These are phyloP conservation scores for Morus bassanus DNA, from an alignment of 2,797 vertebrate genomes.

Conservation along the genomic window DNA sequence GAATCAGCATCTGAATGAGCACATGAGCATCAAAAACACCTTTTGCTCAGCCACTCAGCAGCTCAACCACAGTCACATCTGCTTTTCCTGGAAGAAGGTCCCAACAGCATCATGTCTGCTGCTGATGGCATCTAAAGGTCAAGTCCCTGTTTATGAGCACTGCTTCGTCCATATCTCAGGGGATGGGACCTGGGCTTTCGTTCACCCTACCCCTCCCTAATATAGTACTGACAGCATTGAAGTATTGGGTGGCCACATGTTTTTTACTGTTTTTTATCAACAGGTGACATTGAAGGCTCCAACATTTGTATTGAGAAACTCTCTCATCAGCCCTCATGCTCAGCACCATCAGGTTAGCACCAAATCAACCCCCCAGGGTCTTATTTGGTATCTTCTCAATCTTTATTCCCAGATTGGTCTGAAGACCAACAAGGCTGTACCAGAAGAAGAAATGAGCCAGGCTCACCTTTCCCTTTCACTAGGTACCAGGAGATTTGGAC, in stretches of 20 bases:
- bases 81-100: not conserved
- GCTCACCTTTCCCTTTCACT: not conserved
- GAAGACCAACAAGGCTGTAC: not conserved
- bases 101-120: not conserved
- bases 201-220: not conserved
- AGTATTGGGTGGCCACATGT: not conserved
- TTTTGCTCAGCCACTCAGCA: not conserved
- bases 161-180: rapidly evolving
- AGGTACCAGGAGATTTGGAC: not conserved
- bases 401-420: not conserved
- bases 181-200: not conserved
- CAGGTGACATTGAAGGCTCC: not conserved
- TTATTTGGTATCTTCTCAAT: not conserved
- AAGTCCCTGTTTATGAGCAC: not conserved
- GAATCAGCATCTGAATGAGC: not conserved
- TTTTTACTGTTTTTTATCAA: not conserved
- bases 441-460: not conserved
- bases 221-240: not conserved
- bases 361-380: not conserved
- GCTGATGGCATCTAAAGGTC: not conserved
- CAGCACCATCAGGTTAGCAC: not conserved
- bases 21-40: not conserved
- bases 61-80: not conserved
- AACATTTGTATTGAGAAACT: not conserved
- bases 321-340: not conserved